Evolutionary conservation across 2,113 vertebrate species (phyloP), one percentile per base, ranked within the genome.

Genomic region (Myanophis thanlyinensis): DNA sequence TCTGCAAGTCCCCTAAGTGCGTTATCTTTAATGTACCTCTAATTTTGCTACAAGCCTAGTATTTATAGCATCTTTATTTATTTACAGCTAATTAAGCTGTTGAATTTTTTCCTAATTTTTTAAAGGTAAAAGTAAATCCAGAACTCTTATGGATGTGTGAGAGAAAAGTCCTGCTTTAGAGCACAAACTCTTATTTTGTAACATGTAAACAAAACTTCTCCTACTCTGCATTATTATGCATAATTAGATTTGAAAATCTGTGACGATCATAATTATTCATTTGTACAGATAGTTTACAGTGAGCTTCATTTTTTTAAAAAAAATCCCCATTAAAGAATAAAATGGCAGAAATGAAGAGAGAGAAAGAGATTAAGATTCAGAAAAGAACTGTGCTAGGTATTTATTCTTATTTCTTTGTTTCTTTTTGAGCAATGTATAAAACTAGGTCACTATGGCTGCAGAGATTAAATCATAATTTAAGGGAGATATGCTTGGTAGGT

Each of bases 221-320:
- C 94, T 96, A 94, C 87, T 85, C 88, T 85, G 91, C 92, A 95
- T 97, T 96, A 97, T 95, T 96, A 96, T 95, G 95, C 95, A 96
- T 97, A 97, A 97, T 97, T 97, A 97, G 95, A 97, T 96, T 88
- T 96, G 95, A 96, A 96, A 97, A 96, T 96, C 96, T 96, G 94
- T 96, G 93, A 94, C 91, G 94, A 96, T 95, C 90, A 93, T 96
- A 97, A 97, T 97, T 96, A 97, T 97, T 97, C 95, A 92, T 97
- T 97, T 96, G 96, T 94, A 95, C 93, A 97, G 95, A 95, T 91
- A 95, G 93, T 94, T 97, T 96, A 97, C 95, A 97, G 96, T 96
- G 94, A 92, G 94, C 94, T 94, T 96, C 95, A 94, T 97, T 97
- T 97, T 97, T 96, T 96, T 4, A 4, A 30, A 62, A 62, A 62